These are phyloP conservation scores for Odontesthes bonariensis DNA, from an alignment of 2,113 vertebrate genomes.

Conservation along the genomic window DNA sequence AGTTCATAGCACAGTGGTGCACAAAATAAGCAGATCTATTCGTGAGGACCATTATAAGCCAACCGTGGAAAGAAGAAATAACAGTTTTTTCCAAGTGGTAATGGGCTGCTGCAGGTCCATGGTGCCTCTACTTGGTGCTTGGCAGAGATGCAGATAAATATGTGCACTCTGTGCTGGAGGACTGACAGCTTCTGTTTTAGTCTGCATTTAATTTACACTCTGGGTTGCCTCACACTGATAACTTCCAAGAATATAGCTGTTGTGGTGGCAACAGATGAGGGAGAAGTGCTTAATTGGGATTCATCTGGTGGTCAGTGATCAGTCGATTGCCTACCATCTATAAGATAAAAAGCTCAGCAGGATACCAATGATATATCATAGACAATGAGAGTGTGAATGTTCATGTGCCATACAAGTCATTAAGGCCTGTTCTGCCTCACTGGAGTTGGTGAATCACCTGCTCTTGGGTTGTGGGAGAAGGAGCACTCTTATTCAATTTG, in stretches of 20 bases:
- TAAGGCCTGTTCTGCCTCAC: slow-evolving; percentile 12
- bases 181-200: slow-evolving; percentile 60
- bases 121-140: slow-evolving; percentile 8
- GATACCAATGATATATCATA: slow-evolving; percentile 52
- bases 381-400: slow-evolving; percentile 57
- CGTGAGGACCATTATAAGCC: slow-evolving; percentile 52
- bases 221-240: slow-evolving; percentile 24
- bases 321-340: slow-evolving; percentile 8
- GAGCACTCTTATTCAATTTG: slow-evolving; percentile 36
- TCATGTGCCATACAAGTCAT: slow-evolving; percentile 59
- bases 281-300: slow-evolving; percentile 55
- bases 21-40: slow-evolving; percentile 47
- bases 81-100: slow-evolving; percentile 19
- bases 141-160: slow-evolving; percentile 41
- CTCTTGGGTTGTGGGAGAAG: slow-evolving; percentile 7
- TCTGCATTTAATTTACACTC: slow-evolving; percentile 56
- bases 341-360: slow-evolving; percentile 16
- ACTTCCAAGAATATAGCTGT: slow-evolving; percentile 24
- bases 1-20: not conserved
- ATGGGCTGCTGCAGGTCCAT: slow-evolving; percentile 34
- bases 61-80: slow-evolving; percentile 28
- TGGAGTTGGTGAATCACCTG: slow-evolving; percentile 49
- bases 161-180: slow-evolving; percentile 33
- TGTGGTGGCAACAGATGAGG: not conserved
- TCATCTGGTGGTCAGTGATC: slow-evolving; percentile 56